Evolutionary conservation across 2,888 invertebrate species (phyloP).

Genomic region (Pseudococcus jackbeardsleyi): DNA sequence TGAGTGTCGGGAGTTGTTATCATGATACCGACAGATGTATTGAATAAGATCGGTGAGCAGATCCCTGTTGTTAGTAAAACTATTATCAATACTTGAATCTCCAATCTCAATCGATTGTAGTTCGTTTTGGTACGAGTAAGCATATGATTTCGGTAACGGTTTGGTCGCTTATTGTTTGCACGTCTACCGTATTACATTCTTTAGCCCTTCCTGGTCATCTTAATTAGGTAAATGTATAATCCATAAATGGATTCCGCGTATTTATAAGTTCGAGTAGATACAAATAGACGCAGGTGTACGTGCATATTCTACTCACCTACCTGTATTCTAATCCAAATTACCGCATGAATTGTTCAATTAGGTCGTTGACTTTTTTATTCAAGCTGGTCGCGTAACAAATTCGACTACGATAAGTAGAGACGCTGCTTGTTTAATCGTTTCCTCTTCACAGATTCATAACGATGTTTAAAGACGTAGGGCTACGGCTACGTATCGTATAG

Average conservation of each 20-base stretch:
- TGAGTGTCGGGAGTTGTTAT: no score
- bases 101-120: no score
- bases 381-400: slow-evolving; percentile 17
- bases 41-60: no score
- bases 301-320: background rate
- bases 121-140: no score
- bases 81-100: no score
- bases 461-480: background rate
- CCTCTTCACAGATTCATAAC: slow-evolving; percentile 8
- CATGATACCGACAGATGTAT: no score
- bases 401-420: background rate
- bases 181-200: no score
- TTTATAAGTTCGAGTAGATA: background rate
- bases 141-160: no score
- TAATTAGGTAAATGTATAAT: background rate
- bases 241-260: background rate
- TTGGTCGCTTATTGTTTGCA: no score
- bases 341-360: slow-evolving; percentile 1
- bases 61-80: no score
- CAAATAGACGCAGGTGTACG: background rate
- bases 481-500: background rate
- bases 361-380: slow-evolving; percentile 13
- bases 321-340: background rate
- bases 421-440: background rate
- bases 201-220: no score